Percentiles rank a stretch among this genome's conserved stretches.
Evolutionary conservation across 2,113 vertebrate species (phyloP).

Genomic region (Pluvianellus socialis): DNA sequence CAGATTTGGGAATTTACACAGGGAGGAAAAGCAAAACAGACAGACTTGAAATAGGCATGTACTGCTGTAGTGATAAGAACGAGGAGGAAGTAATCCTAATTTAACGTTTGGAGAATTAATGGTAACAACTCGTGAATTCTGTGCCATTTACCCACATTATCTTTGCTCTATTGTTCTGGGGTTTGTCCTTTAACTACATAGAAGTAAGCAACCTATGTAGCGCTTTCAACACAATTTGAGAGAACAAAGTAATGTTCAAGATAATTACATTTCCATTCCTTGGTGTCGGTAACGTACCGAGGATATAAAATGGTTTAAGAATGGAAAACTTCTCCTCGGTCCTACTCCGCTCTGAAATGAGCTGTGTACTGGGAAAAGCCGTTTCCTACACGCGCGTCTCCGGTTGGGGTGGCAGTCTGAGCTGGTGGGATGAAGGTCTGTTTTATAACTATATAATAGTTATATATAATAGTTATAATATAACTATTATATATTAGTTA

Average conservation of each 20-base stretch:
- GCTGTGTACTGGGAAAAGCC: background rate
- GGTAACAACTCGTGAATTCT: background rate
- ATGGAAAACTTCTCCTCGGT: background rate
- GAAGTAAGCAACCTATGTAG: background rate
- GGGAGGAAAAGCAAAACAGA: background rate
- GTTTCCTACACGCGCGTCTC: fast-evolving
- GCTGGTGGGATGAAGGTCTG: background rate
- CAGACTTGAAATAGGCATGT: background rate
- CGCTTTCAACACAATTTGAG: background rate
- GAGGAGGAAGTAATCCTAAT: background rate
- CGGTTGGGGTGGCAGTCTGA: background rate
- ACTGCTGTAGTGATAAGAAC: background rate
- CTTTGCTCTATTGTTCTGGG: background rate
- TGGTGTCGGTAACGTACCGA: background rate
- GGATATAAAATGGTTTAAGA: background rate
- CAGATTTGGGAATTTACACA: background rate
- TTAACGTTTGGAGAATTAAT: background rate
- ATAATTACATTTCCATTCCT: background rate
- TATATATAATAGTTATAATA: too few relatives aligned
- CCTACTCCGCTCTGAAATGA: background rate
- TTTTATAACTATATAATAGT: background rate
- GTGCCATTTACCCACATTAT: too few relatives aligned
- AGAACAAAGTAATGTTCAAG: background rate
- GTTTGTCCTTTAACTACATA: background rate
- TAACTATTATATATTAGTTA: too few relatives aligned